Percentiles rank a stretch among this genome's conserved stretches.
These are phyloP conservation scores for Lepidurus packardi DNA, from an alignment of 1,140 invertebrate genomes.

Conservation along the genomic window DNA sequence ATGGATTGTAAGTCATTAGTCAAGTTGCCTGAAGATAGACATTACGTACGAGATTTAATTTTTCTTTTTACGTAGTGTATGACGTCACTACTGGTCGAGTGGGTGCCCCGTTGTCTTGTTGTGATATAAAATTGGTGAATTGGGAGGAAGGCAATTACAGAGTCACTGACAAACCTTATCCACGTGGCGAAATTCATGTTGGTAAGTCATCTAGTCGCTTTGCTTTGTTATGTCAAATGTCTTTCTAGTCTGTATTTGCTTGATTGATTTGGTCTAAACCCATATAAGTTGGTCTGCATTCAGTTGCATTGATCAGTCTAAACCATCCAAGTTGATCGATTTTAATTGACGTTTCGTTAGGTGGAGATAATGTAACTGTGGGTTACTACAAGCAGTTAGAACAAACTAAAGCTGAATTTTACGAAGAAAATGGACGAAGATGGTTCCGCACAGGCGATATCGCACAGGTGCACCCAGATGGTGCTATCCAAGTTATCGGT, in stretches of 20 bases:
- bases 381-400: constrained; percentile 91
- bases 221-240: neutral
- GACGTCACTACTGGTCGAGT: constrained; percentile 75
- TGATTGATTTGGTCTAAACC: neutral
- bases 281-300: neutral
- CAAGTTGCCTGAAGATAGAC: neutral
- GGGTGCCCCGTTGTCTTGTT: constrained; percentile 79
- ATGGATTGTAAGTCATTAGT: constrained; percentile 57
- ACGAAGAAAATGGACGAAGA: constrained; percentile 65
- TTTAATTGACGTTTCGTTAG: constrained; percentile 28
- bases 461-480: constrained; percentile 85
- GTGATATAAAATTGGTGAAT: constrained; percentile 79
- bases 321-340: neutral
- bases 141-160: constrained; percentile 95
- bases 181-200: constrained; percentile 87
- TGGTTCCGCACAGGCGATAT: constrained; percentile 98
- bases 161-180: constrained; percentile 80
- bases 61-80: constrained; percentile 46
- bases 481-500: constrained; percentile 85
- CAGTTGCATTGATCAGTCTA: neutral
- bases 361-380: constrained; percentile 79
- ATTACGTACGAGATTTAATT: constrained; percentile 35
- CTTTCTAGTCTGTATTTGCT: too few species aligned
- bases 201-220: constrained; percentile 44
- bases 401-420: constrained; percentile 88